Percentiles rank a stretch among this genome's conserved stretches.
Conservation (phyloP, 2,888 invertebrate species). For the Drosophila niveifrons region DNA sequence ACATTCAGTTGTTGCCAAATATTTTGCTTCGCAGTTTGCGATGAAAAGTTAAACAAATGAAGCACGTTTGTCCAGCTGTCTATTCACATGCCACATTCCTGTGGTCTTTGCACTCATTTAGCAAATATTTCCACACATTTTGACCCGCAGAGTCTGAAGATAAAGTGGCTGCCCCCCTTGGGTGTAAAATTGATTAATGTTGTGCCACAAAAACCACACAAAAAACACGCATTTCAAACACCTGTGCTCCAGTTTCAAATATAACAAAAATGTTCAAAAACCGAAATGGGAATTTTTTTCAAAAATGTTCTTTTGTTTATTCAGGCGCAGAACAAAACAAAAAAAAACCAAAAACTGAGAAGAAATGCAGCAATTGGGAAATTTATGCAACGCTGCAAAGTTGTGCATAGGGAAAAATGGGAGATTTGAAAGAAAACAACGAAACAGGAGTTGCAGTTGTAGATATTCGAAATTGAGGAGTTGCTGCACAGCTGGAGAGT, state of each 20-base stretch:
- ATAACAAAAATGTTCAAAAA: conserved; percentile 6
- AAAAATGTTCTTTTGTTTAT: conserved; percentile 51
- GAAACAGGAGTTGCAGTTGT: conserved; percentile 27
- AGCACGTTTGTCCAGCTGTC: conserved; percentile 5
- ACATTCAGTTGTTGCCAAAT: conserved; percentile 6
- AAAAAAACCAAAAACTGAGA: too few relatives aligned
- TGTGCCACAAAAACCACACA: conserved; percentile 20
- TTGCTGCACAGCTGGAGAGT: conserved; percentile 49
- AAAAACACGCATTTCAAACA: conserved; percentile 46
- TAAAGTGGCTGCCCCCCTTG: conserved; percentile 11
- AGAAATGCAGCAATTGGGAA: conserved; percentile 19
- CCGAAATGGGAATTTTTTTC: not conserved
- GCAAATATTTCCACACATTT: conserved; percentile 40
- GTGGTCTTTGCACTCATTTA: conserved; percentile 6
- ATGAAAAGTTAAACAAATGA: conserved; percentile 26
- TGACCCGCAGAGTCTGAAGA: conserved; percentile 19
- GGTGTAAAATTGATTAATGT: conserved; percentile 56
- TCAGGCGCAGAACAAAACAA: conserved; percentile 20
- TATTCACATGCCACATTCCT: conserved; percentile 20
- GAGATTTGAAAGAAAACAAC: not conserved
- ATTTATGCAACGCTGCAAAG: conserved; percentile 30
- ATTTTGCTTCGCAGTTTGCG: conserved; percentile 1
- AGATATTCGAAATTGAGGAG: conserved; percentile 4
- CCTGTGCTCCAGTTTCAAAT: conserved; percentile 67
- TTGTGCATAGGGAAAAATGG: conserved; percentile 40